Evolutionary conservation across 2,797 vertebrate species (phyloP), one percentile per base, ranked within the genome.

Genomic region (Dipus sagitta): DNA sequence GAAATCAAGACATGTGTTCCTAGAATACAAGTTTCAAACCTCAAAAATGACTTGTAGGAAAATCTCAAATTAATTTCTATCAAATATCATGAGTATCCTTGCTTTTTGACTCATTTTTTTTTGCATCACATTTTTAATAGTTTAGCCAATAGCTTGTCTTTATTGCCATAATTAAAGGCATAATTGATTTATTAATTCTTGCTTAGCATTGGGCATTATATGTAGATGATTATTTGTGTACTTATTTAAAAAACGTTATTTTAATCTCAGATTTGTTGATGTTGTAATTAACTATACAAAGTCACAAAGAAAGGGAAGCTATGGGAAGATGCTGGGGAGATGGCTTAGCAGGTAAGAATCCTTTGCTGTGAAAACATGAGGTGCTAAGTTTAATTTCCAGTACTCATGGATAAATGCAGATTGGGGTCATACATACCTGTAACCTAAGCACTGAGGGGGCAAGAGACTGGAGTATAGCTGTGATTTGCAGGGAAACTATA

Each of bases 21-120:
- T n/a, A 93, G 86, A 20, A 4, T 77, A 32, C 30, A 77, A 96
- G 14, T 96, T 91, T 32, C 68, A 42, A 94, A 54, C 71, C 84
- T 87, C 74, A 77, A 87, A 97, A 91, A 88, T 24, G 54, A 72
- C 5, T 83, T 88, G 75, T 88, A 91, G 91, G 93, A 95, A 97
- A 92, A 95, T 82, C 92, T 96, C 81, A 89, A 71, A 6, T 86
- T 90, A 71, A 70, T 96, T 96, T 95, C 60, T 92, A 95, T 93
- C 95, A 88, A 96, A 97, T 96, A 96, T 0, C 85, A 75, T 74
- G 4, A 88, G 80, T 85, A 72, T 83, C 94, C 86, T 81, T 62
- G 88, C 91, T 42, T 64, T 94, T 86, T 0, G 6, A 38, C 38
- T 38, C 38, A 38, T 38, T 3, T 38, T 38, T 38, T 38, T 38